Conservation (phyloP, 2,113 vertebrate species). For the Nerophis ophidion region DNA sequence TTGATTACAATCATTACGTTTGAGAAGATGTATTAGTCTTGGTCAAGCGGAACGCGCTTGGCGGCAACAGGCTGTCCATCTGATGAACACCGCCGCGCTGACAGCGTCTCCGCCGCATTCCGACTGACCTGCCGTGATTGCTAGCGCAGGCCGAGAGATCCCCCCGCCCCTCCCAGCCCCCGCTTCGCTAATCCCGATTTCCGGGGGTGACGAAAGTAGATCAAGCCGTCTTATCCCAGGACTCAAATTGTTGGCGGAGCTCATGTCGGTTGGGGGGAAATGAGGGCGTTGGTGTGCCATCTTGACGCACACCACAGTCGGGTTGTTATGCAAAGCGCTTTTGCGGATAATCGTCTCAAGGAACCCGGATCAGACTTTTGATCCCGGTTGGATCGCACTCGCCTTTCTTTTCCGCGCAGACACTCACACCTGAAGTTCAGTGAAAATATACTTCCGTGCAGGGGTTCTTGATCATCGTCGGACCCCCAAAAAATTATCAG, state of each 20-base stretch:
- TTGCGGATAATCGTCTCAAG: slow-evolving; percentile 34
- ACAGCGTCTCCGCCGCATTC: slow-evolving; percentile 41
- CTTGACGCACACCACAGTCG: slow-evolving; percentile 10
- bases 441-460: too few relatives aligned
- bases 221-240: slow-evolving; percentile 58
- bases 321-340: slow-evolving; percentile 28
- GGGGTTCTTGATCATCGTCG: too few relatives aligned
- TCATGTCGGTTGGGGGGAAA: slow-evolving; percentile 38
- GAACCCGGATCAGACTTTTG: slow-evolving; percentile 30
- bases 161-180: slow-evolving; percentile 13
- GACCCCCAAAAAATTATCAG: too few relatives aligned
- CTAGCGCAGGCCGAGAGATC: slow-evolving; percentile 61
- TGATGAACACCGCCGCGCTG: slow-evolving; percentile 29
- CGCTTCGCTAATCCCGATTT: slow-evolving; percentile 56
- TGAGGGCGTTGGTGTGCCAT: slow-evolving; percentile 30
- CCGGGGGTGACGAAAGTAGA: slow-evolving; percentile 68
- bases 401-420: background rate
- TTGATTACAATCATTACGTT: slow-evolving; percentile 65
- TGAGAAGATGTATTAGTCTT: slow-evolving; percentile 19
- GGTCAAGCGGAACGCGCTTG: slow-evolving; percentile 19
- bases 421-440: background rate
- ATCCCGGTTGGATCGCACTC: slow-evolving; percentile 15
- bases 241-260: slow-evolving; percentile 46
- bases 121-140: slow-evolving; percentile 59
- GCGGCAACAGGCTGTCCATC: slow-evolving; percentile 47